Percentiles rank a stretch among this genome's conserved stretches.
Conservation (phyloP, 2,888 invertebrate genomes). For the Chalcosyrphus nemorum region DNA sequence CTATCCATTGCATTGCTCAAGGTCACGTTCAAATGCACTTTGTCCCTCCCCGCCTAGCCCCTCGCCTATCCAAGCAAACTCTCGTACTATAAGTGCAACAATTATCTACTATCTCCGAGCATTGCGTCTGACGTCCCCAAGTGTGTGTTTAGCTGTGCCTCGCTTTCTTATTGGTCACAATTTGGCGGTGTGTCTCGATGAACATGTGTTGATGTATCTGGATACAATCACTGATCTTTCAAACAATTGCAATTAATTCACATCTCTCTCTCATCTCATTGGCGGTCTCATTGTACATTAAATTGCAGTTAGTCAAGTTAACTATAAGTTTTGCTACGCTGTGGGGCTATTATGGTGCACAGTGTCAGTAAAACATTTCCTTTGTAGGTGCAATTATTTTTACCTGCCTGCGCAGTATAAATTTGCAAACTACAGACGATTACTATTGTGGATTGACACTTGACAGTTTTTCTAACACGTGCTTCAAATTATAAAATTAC, state of each 20-base stretch:
- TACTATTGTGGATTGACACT: constrained; percentile 29
- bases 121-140: constrained; percentile 11
- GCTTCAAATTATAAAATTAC: neutral
- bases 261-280: neutral
- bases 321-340: neutral
- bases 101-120: neutral
- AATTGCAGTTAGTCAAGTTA: constrained; percentile 24
- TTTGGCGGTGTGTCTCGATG: constrained; percentile 58
- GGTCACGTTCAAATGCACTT: constrained; percentile 54
- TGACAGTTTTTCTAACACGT: constrained; percentile 1
- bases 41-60: neutral
- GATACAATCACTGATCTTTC: constrained; percentile 8
- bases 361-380: constrained; percentile 19
- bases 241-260: neutral
- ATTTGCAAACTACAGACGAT: neutral
- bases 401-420: constrained; percentile 20
- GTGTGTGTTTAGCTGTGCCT: neutral
- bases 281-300: constrained; percentile 6
- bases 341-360: neutral
- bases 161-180: constrained; percentile 47
- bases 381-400: too few relatives aligned
- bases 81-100: constrained; percentile 26
- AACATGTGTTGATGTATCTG: constrained; percentile 22
- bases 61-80: neutral
- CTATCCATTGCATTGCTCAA: constrained; percentile 37